Percentiles rank a stretch among this genome's conserved stretches.
Conservation (phyloP, 2,888 invertebrate species). For the Xanthostigma xanthostigma region DNA sequence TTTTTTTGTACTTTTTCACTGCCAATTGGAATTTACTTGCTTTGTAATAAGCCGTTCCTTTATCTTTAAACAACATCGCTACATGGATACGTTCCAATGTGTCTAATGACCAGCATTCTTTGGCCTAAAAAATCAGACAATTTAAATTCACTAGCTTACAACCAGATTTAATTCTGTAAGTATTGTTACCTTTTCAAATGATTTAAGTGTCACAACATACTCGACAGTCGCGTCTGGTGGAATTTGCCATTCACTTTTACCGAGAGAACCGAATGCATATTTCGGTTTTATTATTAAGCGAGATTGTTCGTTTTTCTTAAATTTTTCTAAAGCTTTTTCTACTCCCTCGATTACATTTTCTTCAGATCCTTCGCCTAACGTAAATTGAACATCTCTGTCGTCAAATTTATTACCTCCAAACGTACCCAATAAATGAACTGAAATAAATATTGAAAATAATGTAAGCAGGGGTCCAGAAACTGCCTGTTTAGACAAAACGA, state of each 20-base stretch:
- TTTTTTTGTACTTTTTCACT: constrained; percentile 72
- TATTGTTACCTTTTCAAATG: constrained; percentile 59
- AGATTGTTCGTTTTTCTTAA: constrained; percentile 67
- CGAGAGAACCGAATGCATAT: constrained; percentile 63
- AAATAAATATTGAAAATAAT: constrained; percentile 21
- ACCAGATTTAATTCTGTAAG: background rate
- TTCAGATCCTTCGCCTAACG: constrained; percentile 73
- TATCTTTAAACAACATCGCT: constrained; percentile 70
- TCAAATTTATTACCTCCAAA: constrained; percentile 58
- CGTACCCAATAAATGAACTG: constrained; percentile 59
- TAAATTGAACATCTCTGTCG: constrained; percentile 66
- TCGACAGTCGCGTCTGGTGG: constrained; percentile 65
- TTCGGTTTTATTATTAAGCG: constrained; percentile 55
- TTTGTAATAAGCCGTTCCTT: constrained; percentile 83
- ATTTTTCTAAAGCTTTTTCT: constrained; percentile 66
- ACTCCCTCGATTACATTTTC: constrained; percentile 63
- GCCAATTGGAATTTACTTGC: constrained; percentile 62
- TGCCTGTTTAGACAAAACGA: constrained; percentile 13
- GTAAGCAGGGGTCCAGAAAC: constrained; percentile 12
- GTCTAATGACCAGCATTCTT: constrained; percentile 73
- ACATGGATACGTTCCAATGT: constrained; percentile 65
- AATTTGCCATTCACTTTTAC: constrained; percentile 53
- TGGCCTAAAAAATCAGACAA: constrained; percentile 32
- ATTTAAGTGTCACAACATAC: constrained; percentile 67
- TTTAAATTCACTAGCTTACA: background rate